phyloP scores from a whole-genome alignment of 1,140 invertebrate species.

The Phthorimaea operculella region DNA sequence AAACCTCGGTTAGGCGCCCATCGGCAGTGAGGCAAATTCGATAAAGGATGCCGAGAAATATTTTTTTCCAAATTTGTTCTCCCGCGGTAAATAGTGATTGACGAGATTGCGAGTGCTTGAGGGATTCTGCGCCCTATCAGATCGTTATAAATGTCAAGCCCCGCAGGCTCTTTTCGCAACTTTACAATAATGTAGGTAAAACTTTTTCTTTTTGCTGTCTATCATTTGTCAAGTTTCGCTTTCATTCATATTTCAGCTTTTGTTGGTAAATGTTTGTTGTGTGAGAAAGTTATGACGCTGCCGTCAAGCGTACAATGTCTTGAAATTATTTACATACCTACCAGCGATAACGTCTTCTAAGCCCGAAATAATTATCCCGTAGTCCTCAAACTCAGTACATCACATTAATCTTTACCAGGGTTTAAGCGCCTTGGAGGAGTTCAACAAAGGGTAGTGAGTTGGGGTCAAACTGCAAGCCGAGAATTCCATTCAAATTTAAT shows the following conservation, averaged over 20 bases:
- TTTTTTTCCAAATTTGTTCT: conserved; percentile 26
- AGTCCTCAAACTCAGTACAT: not conserved
- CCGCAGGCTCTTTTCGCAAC: not conserved
- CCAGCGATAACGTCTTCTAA: too few species aligned
- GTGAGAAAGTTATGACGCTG: too few species aligned
- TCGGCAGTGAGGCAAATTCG: conserved; percentile 35
- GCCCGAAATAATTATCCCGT: not conserved
- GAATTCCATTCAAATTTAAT: conserved; percentile 13
- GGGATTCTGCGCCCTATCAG: not conserved
- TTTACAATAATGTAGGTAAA: too few species aligned
- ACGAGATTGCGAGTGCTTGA: not conserved
- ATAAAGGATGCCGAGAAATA: conserved; percentile 35
- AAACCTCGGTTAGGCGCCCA: conserved; percentile 36
- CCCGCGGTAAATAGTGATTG: conserved; percentile 4
- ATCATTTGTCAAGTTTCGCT: too few species aligned
- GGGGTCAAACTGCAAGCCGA: not conserved
- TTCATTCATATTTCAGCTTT: too few species aligned
- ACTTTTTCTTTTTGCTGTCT: too few species aligned
- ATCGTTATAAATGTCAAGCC: not conserved
- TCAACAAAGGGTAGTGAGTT: conserved; percentile 18
- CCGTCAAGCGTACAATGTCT: too few species aligned
- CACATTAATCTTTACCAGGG: conserved; percentile 1
- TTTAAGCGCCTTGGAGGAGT: conserved; percentile 12
- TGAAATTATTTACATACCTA: too few species aligned
- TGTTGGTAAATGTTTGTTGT: too few species aligned